These are phyloP conservation scores for Sarcophaga rosellei DNA, from an alignment of 2,888 invertebrate species.

Conservation along the genomic window DNA sequence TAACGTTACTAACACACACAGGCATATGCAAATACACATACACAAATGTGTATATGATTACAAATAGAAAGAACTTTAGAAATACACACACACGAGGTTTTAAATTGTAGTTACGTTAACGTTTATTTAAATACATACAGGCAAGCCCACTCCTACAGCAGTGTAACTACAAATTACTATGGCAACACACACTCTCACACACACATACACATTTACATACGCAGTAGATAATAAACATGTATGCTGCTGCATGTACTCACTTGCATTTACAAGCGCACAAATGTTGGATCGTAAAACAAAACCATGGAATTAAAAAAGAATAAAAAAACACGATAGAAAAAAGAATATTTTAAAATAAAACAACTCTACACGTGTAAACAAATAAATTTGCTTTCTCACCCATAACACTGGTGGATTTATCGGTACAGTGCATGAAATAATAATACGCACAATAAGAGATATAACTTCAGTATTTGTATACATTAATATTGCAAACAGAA, in stretches of 20 bases:
- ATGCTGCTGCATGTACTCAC: background rate
- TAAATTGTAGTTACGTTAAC: constrained; percentile 13
- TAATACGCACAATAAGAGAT: background rate
- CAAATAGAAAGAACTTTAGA: no score
- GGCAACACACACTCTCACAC: background rate
- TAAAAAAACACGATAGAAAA: background rate
- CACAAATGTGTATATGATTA: background rate
- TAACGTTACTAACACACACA: background rate
- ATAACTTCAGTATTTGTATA: no score
- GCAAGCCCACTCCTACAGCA: no score
- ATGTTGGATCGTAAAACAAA: background rate
- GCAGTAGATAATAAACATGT: background rate
- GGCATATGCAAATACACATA: background rate
- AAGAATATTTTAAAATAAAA: background rate
- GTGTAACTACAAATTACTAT: no score
- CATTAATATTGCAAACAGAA: no score
- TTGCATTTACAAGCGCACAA: background rate
- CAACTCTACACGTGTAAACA: constrained; percentile 18
- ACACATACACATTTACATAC: background rate
- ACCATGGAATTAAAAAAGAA: background rate
- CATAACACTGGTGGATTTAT: background rate
- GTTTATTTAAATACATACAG: background rate
- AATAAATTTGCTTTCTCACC: background rate
- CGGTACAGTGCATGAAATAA: background rate
- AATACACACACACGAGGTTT: background rate